Base-by-base conservation (phyloP, 1,140 invertebrate species). In the Mylabris phalerata region DNA sequence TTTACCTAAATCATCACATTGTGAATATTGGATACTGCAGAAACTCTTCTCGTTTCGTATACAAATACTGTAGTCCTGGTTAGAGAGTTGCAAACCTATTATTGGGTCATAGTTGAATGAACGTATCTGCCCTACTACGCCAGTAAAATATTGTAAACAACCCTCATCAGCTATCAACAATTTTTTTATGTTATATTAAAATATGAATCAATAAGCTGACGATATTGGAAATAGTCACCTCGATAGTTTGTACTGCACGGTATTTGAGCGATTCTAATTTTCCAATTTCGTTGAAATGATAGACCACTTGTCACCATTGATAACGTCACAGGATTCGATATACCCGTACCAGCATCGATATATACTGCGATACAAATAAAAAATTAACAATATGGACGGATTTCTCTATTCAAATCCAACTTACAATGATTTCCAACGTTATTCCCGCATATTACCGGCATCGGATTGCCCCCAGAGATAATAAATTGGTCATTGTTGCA, bases 21-120 rank as follows among this genome's bases (percentile, higher is more conserved):
- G 79, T 27, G 83, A 84, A 65, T 92, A 93, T 59, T 90, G 89
- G 45, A 94, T 89, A 2, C 89, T 87, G 65, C 91, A 93, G 70
- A 93, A 94, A 69, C 93, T 93, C 57, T 87, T 81, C 69, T 93
- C 92, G 59, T 85, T 86, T 27, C 92, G 75, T 13, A 93, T 82
- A 69, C 92, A 94, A 48, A 91, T 85, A 54, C 88, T 88, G 71
- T 93, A 94, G 68, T 93, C 89, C 69, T 93, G 90, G 74, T 93
- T 93, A 24, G 89, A 90, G 1, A 94, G 76, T 68, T 93, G 90
- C n/a, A 89, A 75, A 0, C 90, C 90, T 1, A 73, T 78, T 0
- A 75, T 75, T 0, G 85, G 79, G 58, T 92, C 88, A 66, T 87
- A 93, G 74, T 94, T 94, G 72, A 89, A 94, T 2, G 88, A 90